Evolutionary conservation across 1,140 invertebrate genomes (phyloP).

Genomic region (Caenorhabditis tropicalis): DNA sequence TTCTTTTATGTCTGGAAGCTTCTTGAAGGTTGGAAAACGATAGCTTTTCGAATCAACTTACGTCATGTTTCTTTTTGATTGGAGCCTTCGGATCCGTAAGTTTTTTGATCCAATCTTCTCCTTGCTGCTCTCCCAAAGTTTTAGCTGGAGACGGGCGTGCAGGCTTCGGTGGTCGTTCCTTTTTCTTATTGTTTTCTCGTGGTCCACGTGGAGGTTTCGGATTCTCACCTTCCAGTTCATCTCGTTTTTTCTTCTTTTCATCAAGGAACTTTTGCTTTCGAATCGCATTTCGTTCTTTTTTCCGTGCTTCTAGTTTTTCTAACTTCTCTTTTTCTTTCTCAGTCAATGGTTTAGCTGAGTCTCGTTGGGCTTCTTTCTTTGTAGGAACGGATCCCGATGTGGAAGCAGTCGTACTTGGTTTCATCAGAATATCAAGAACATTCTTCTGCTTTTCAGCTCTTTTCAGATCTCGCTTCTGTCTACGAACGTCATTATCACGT

Average conservation of each 20-base stretch:
- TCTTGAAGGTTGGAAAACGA: neutral
- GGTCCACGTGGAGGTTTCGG: neutral
- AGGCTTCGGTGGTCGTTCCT: neutral
- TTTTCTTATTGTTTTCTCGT: neutral
- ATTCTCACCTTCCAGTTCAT: neutral
- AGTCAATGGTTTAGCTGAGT: neutral
- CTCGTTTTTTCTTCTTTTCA: neutral
- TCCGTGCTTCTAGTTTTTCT: neutral
- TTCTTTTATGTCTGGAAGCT: slow-evolving; percentile 2
- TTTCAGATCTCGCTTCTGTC: neutral
- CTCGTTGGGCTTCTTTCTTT: neutral
- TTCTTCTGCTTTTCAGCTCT: neutral
- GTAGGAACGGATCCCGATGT: neutral
- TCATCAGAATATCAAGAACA: neutral
- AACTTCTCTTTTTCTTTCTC: neutral
- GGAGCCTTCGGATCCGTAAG: neutral
- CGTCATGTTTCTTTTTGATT: slow-evolving; percentile 17
- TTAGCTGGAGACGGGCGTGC: slow-evolving; percentile 1
- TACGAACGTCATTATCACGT: neutral
- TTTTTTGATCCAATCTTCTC: slow-evolving; percentile 21
- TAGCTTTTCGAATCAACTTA: neutral
- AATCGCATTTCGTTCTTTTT: neutral
- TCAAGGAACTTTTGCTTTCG: neutral
- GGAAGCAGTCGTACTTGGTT: neutral
- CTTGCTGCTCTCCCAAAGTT: neutral